Conservation (phyloP, 1,140 invertebrate genomes). For the Spodoptera litura region DNA sequence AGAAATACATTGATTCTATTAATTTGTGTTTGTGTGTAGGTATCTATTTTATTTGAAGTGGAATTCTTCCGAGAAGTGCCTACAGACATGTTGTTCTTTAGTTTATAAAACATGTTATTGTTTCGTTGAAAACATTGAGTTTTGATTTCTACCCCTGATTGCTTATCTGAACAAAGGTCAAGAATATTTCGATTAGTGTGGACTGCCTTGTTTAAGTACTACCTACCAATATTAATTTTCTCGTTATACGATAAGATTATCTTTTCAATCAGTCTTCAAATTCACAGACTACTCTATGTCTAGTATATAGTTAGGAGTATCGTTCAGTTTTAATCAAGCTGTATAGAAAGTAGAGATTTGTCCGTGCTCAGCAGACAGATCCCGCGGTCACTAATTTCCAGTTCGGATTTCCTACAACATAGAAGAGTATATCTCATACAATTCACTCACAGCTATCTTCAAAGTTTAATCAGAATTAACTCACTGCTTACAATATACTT, state of each 20-base stretch:
- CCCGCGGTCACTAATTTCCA: conserved; percentile 32
- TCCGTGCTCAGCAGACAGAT: conserved; percentile 25
- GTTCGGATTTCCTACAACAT: not conserved
- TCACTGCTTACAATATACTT: not conserved
- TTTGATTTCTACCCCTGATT: conserved; percentile 2
- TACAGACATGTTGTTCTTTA: not conserved
- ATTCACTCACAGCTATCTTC: not conserved
- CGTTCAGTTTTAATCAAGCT: conserved; percentile 34
- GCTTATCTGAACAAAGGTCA: conserved; percentile 1
- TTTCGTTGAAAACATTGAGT: conserved; percentile 7
- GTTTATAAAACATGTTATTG: not conserved
- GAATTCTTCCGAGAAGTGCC: not conserved
- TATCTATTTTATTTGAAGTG: not conserved
- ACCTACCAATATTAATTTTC: too few species aligned
- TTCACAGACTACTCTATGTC: not conserved
- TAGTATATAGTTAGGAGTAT: not conserved
- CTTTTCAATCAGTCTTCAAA: not conserved
- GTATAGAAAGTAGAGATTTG: conserved; percentile 11
- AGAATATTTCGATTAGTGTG: not conserved
- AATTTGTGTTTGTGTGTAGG: too few species aligned
- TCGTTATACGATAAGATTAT: too few species aligned
- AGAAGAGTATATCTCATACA: not conserved
- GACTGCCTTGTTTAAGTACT: not conserved
- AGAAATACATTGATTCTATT: too few species aligned
- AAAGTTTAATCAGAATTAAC: conserved; percentile 32